These are phyloP conservation scores for Drosophila kanekoi DNA, from an alignment of 2,888 invertebrate genomes.

Conservation along the genomic window DNA sequence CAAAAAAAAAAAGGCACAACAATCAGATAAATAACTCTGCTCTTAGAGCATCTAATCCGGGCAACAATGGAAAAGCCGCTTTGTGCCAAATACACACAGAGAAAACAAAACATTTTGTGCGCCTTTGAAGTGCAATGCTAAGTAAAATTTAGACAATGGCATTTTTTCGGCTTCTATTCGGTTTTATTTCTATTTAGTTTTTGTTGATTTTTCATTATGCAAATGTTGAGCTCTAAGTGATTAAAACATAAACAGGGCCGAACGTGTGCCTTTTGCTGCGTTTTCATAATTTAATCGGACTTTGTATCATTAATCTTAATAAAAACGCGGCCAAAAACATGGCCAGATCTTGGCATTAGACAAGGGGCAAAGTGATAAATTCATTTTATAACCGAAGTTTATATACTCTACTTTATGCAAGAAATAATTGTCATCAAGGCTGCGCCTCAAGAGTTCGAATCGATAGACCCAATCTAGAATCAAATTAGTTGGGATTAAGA, in stretches of 20 bases:
- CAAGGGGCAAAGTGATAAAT: slow-evolving; percentile 12
- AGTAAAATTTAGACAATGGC: slow-evolving; percentile 37
- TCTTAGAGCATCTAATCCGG: slow-evolving; percentile 15
- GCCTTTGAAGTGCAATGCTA: slow-evolving; percentile 57
- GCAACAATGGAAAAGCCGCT: slow-evolving; percentile 36
- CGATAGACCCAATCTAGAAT: too few relatives aligned
- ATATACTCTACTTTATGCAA: slow-evolving; percentile 16
- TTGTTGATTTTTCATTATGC: slow-evolving; percentile 64
- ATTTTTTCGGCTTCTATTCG: slow-evolving; percentile 32
- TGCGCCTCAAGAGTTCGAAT: too few relatives aligned
- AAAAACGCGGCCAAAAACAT: slow-evolving; percentile 57
- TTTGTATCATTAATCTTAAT: slow-evolving; percentile 82
- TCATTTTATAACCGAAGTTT: background rate
- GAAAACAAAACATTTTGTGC: slow-evolving; percentile 18
- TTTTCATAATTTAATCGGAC: slow-evolving; percentile 61
- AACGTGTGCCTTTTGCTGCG: slow-evolving; percentile 22
- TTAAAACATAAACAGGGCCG: slow-evolving; percentile 54
- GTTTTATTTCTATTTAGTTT: slow-evolving; percentile 18
- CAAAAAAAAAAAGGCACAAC: background rate
- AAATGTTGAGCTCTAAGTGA: slow-evolving; percentile 65
- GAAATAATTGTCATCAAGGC: background rate
- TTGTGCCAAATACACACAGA: slow-evolving; percentile 23
- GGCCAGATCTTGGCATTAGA: slow-evolving; percentile 45
- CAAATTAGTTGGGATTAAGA: too few relatives aligned
- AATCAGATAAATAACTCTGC: slow-evolving; percentile 18